Evolutionary conservation across 2,113 vertebrate genomes (phyloP).

Genomic region (Brienomyrus brachyistius): DNA sequence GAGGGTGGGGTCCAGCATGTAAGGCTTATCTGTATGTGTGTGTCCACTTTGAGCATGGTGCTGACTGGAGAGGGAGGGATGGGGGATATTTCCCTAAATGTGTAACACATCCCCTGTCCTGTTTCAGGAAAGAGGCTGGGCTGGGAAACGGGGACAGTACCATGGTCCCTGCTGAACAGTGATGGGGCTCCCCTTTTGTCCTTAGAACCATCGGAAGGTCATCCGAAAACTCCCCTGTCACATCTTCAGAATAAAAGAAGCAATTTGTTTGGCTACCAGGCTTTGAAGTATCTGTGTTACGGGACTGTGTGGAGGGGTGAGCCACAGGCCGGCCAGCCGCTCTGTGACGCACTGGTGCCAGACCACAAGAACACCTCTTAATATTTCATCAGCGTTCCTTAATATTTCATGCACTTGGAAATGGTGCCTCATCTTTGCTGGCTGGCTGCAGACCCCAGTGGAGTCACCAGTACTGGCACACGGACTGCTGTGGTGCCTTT

Average conservation of each 20-base stretch:
- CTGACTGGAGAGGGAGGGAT: not conserved
- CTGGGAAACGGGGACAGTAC: not conserved
- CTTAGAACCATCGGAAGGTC: not conserved
- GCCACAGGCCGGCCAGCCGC: not conserved
- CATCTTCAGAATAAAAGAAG: not conserved
- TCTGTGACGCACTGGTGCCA: not conserved
- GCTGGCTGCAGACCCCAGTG: not conserved
- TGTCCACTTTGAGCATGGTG: not conserved
- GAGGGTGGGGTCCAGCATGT: not conserved
- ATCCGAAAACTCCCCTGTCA: not conserved
- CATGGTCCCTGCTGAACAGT: not conserved
- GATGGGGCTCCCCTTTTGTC: not conserved
- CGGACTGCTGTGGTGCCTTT: not conserved
- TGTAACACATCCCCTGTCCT: not conserved
- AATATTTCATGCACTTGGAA: constrained; percentile 4
- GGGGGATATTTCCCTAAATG: not conserved
- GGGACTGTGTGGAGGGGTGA: not conserved
- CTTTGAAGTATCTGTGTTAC: not conserved
- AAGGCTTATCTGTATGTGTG: not conserved
- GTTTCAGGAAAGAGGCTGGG: not conserved
- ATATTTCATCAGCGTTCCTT: not conserved
- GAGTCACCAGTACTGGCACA: not conserved
- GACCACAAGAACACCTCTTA: not conserved
- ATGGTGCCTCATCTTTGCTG: not conserved
- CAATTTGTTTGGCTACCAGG: not conserved